Base-by-base conservation (phyloP, 2,797 vertebrate species). In the Syndactyla subalaris region DNA sequence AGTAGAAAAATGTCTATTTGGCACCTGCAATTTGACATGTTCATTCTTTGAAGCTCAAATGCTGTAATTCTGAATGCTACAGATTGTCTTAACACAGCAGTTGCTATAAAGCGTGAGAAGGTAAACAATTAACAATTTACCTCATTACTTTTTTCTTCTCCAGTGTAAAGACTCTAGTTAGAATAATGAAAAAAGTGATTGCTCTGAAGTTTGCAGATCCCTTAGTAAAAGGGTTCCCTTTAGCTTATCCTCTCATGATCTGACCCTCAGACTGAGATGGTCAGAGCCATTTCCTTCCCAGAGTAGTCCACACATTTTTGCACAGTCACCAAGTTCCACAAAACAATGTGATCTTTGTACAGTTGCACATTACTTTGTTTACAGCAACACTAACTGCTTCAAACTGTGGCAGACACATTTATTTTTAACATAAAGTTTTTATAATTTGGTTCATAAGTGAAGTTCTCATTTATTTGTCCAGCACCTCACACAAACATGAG, bases 291-390 rank as follows among this genome's bases (percentile, higher is more conserved):
- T 71, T 83, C 61, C 63, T 43, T 78, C 66, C 91, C 68, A 4
- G 54, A 89, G 58, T 15, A 80, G 39, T 80, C 49, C 72, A 55
- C 46, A 73, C 74, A 78, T 84, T 85, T 90, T 55, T 77, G 66
- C 84, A 96, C 59, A 88, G 68, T 66, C 55, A 82, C 36, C n/a
- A 84, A 76, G 24, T 78, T 92, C 90, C 86, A 96, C 78, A 67
- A 88, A 92, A 96, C 74, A 89, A 48, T 12, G 57, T 61, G 52
- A 91, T 85, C 58, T 95, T 92, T 82, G 73, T 74, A 95, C 85
- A 87, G 36, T 71, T 90, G 67, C 67, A 88, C 92, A 61, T 52
- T 62, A 93, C 81, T 92, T 76, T 54, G 76, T 81, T 89, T 32
- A 89, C 67, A 93, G 86, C 54, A 91, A 80, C 61, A 75, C 54